Percentiles rank a stretch among this genome's conserved stretches.
Conservation (phyloP, 2,113 vertebrate species). For the Uria aalge region DNA sequence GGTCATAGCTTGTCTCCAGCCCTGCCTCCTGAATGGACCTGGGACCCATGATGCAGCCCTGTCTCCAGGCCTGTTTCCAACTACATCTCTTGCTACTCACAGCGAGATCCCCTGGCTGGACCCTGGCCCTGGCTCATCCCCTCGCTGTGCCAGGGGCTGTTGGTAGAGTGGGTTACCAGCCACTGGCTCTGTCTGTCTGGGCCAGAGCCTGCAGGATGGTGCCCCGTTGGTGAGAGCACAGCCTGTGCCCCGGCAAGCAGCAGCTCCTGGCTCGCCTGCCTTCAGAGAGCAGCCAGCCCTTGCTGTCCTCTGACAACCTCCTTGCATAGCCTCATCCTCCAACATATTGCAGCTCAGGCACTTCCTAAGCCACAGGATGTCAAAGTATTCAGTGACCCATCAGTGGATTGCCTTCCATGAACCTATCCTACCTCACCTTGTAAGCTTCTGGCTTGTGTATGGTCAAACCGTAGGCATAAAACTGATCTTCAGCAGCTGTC, state of each 20-base stretch:
- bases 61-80: not conserved
- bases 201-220: not conserved
- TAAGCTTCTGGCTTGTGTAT: not conserved
- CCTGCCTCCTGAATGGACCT: not conserved
- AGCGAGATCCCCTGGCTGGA: not conserved
- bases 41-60: not conserved
- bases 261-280: not conserved
- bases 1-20: not conserved
- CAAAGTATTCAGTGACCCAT: not conserved
- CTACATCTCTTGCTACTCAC: not conserved
- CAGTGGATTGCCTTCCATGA: not conserved
- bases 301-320: not conserved
- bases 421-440: not conserved
- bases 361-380: not conserved
- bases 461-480: not conserved
- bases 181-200: not conserved
- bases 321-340: not conserved
- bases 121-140: not conserved
- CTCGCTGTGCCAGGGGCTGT: not conserved
- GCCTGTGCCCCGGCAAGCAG: not conserved
- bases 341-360: not conserved
- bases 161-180: not conserved
- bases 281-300: not conserved
- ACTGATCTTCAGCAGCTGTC: not conserved
- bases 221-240: fast-evolving